Percentiles rank a stretch among this genome's conserved stretches.
Conservation (phyloP, 2,797 vertebrate genomes). For the Neostethus bicornis region DNA sequence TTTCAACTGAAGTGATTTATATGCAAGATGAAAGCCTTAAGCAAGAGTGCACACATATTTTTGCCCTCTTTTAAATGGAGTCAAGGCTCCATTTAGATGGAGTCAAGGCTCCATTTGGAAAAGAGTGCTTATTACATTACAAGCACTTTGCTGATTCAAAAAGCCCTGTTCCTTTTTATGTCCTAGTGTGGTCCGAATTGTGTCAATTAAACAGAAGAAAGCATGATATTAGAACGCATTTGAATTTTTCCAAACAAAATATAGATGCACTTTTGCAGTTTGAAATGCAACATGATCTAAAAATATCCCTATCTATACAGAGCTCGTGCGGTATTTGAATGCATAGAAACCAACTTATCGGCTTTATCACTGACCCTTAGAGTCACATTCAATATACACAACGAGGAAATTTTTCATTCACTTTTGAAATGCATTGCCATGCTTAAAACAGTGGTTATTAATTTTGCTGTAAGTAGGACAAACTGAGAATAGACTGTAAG, state of each 20-base stretch:
- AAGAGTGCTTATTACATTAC: constrained; percentile 80
- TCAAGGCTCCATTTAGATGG: constrained; percentile 80
- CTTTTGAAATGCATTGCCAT: constrained; percentile 10
- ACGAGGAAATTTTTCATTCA: neutral
- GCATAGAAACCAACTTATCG: neutral
- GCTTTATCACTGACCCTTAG: neutral
- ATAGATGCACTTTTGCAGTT: constrained; percentile 21
- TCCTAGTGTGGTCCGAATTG: constrained; percentile 73
- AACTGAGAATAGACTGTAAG: constrained; percentile 3
- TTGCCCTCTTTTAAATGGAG: constrained; percentile 78
- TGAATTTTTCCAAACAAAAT: constrained; percentile 36
- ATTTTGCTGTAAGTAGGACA: constrained; percentile 8
- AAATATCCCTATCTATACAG: neutral
- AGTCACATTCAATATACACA: neutral
- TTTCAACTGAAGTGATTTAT: constrained; percentile 74
- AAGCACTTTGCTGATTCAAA: constrained; percentile 74
- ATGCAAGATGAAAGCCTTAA: constrained; percentile 77
- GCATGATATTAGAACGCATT: constrained; percentile 44
- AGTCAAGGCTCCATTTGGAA: constrained; percentile 80
- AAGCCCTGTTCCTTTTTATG: constrained; percentile 62
- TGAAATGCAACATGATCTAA: constrained; percentile 18
- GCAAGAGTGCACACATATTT: constrained; percentile 74
- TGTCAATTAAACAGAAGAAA: constrained; percentile 77
- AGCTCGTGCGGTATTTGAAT: constrained; percentile 11
- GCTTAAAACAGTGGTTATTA: constrained; percentile 11